Evolutionary conservation across 2,888 invertebrate species (phyloP), one percentile per base, ranked within the genome.

Genomic region (Auanema freiburgensis): DNA sequence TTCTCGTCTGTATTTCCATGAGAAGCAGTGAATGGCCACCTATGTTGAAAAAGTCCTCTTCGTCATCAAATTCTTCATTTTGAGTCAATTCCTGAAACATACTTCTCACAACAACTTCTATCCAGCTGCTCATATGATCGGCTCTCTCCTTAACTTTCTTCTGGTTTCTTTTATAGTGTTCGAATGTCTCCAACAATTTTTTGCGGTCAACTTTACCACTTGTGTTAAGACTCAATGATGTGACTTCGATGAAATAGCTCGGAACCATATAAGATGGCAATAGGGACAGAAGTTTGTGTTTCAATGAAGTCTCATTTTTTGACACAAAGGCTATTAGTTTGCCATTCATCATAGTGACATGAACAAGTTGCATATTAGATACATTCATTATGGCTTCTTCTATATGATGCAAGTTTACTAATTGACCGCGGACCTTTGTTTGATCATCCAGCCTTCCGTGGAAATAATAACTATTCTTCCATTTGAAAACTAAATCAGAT

Each of bases 1-100:
- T 54, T 0, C 56, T 52, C 11, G 69, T 57, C 46, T 73, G 66
- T 1, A 81, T 57, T 57, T 69, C 62, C 49, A 80, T 66, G 8
- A 79, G 59, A 2, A 69, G 63, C 21, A 80, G 61, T 0, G 80
- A 80, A 53, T 80, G 74, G 12, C 80, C 80, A 12, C 80, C 80
- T 8, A 71, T 51, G 14, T 63, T 54, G 52, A 78, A 74, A 55
- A 80, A 79, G 44, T 71, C 70, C 5, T 69, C 72, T 0, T 44
- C 42, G 0, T 64, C n/a, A 11, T 46, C 40, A n/a, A 52, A 25
- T 25, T 24, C 46, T n/a, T 64, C 53, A 5, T 14, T 57, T 10
- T 62, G 46, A 1, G 57, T 25, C n/a, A 44, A 24, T 10, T 49
- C 18, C 8, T 4, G 8, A 23, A 57, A 62, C 10, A 57, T 40